Conservation (phyloP, 2,888 invertebrate genomes). For the Nasonia oneida region DNA sequence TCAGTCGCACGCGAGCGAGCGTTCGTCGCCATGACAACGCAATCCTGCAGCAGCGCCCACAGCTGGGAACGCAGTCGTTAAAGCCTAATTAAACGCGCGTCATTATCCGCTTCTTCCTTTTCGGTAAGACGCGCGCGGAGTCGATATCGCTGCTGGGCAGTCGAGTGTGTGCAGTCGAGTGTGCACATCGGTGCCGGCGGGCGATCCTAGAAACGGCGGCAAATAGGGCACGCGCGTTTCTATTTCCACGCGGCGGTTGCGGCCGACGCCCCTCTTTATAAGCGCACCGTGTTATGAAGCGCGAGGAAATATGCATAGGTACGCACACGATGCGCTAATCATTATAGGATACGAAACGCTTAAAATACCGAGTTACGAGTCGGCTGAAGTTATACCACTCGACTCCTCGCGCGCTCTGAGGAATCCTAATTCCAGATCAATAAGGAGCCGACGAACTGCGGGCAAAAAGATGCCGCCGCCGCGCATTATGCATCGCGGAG, state of each 20-base stretch:
- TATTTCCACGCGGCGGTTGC: not conserved
- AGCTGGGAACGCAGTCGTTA: constrained; percentile 15
- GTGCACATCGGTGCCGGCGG: not conserved
- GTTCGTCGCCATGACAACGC: not conserved
- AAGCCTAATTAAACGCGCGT: constrained; percentile 37
- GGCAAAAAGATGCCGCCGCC: not conserved
- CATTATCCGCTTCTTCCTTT: constrained; percentile 25
- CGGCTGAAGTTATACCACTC: not conserved
- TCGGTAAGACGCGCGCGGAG: not conserved
- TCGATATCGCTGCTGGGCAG: constrained; percentile 5
- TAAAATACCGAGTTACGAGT: not conserved
- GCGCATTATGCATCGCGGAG: constrained; percentile 9
- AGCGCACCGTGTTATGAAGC: not conserved
- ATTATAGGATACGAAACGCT: not conserved
- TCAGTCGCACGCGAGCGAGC: not conserved
- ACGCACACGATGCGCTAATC: not conserved
- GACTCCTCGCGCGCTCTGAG: not conserved
- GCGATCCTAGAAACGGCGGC: not conserved
- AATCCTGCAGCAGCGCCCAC: not conserved
- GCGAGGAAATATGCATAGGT: not conserved
- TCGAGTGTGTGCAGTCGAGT: constrained; percentile 18
- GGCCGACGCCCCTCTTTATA: constrained; percentile 5
- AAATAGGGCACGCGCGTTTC: constrained; percentile 18
- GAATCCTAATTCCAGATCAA: constrained; percentile 14
- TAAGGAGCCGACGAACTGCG: not conserved